phyloP scores from a whole-genome alignment of 2,888 invertebrate species.

The Catocala sponsa region DNA sequence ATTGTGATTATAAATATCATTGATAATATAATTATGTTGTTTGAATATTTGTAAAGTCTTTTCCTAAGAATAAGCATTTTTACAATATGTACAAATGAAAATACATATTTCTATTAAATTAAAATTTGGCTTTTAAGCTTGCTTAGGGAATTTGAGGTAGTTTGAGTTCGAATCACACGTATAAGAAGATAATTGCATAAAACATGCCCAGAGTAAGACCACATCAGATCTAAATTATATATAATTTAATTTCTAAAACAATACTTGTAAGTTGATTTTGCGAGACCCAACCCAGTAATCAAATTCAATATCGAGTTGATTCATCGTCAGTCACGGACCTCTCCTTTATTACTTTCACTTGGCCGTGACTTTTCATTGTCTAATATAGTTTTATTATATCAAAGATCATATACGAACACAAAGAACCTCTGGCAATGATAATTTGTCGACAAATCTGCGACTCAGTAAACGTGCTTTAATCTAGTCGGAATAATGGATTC shows the following conservation, averaged over 20 bases:
- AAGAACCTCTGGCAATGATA: conserved; percentile 16
- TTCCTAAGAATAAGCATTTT: too few species aligned
- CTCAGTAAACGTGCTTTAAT: conserved; percentile 32
- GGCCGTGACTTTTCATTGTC: conserved; percentile 20
- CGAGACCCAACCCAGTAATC: conserved; percentile 5
- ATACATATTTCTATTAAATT: too few species aligned
- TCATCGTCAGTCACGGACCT: conserved; percentile 15
- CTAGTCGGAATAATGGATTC: conserved; percentile 32
- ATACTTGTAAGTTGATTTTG: not conserved
- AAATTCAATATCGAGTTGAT: conserved; percentile 22
- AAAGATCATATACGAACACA: conserved; percentile 12
- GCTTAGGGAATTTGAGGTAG: not conserved
- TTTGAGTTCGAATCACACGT: not conserved
- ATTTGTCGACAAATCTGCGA: conserved; percentile 27
- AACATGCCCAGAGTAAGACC: not conserved
- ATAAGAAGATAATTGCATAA: not conserved
- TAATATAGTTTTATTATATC: conserved; percentile 12
- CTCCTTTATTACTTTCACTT: conserved; percentile 11
- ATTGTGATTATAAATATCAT: too few species aligned
- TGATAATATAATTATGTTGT: too few species aligned
- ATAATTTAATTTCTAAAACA: conserved; percentile 8
- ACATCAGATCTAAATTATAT: conserved; percentile 1
- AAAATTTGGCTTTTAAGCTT: too few species aligned
- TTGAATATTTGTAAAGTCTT: too few species aligned
- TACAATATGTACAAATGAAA: too few species aligned